Base-by-base conservation (phyloP, 1,140 invertebrate genomes). In the Coptotermes formosanus region DNA sequence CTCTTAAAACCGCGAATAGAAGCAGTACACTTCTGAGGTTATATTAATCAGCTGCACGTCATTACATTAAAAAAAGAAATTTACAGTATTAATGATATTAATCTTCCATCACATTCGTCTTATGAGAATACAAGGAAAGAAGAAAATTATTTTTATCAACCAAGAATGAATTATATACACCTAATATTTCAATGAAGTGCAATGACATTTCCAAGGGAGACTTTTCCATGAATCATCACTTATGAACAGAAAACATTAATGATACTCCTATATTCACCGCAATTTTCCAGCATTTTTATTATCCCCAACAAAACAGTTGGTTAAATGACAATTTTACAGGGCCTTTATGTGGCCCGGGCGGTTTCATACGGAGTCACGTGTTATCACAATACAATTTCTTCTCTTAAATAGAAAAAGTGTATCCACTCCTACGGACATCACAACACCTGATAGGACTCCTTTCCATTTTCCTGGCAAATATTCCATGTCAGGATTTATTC, bases 121-220 rank as follows among this genome's bases (percentile, higher is more conserved):
- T 75, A 75, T 6, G 64, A 75, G 64, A 75, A 75, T 75, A 75
- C 25, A 75, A 75, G 64, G 64, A 75, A 75, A 75, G 64, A 75
- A 75, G 64, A 75, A 30, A 75, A 75, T 75, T 75, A 30, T 23
- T 64, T 21, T 75, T 75, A 75, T n/a, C 64, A 75, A 75, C 64
- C 64, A 75, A 75, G 64, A 75, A 75, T 75, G 64, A 75, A 75
- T 75, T 75, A 75, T 75, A 30, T 75, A 75, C 64, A 75, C n/a
- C 64, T 75, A 25, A 75, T 75, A 30, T 75, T 75, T 75, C 64
- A 75, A 75, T 75, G 4, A 75, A 75, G 64, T 75, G 64, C n/a
- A 75, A 30, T 75, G 64, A 75, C 25, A 30, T 75, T 75, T 30
- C 55, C 64, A 11, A 75, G n/a, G 64, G 25, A 30, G 30, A 75